Percentiles rank a stretch among this genome's conserved stretches.
phyloP scores from a whole-genome alignment of 2,113 vertebrate species.

The Asarcornis scutulata region DNA sequence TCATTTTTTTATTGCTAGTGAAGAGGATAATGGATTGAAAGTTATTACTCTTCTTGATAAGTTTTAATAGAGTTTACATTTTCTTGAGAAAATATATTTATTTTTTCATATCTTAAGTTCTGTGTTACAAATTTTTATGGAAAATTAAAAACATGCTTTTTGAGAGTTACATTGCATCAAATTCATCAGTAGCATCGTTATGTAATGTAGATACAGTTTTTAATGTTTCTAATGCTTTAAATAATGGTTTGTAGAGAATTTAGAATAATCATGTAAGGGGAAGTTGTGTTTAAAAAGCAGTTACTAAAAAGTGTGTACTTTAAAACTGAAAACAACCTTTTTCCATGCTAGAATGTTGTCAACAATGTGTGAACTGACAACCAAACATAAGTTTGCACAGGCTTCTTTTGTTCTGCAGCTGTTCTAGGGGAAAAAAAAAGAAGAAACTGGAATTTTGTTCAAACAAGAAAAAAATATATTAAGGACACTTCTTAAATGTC shows the following conservation, averaged over 20 bases:
- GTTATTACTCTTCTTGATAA: neutral
- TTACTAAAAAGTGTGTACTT: neutral
- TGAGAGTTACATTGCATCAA: neutral
- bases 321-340: neutral
- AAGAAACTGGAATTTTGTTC: neutral
- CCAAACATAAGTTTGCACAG: neutral
- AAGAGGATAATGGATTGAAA: neutral
- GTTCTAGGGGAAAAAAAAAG: neutral
- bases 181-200: neutral
- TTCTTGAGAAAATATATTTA: neutral
- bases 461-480: neutral
- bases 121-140: neutral
- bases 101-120: neutral
- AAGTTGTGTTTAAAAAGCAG: neutral
- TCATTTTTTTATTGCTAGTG: neutral
- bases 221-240: neutral
- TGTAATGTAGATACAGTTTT: neutral
- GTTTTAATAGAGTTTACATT: neutral
- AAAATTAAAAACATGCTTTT: neutral
- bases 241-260: neutral
- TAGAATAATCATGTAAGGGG: neutral
- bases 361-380: neutral
- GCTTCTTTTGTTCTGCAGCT: neutral
- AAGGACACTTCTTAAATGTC: neutral
- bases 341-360: neutral